Evolutionary conservation across 1,140 invertebrate species (phyloP), one percentile per base, ranked within the genome.

Genomic region (Drosophila insularis): DNA sequence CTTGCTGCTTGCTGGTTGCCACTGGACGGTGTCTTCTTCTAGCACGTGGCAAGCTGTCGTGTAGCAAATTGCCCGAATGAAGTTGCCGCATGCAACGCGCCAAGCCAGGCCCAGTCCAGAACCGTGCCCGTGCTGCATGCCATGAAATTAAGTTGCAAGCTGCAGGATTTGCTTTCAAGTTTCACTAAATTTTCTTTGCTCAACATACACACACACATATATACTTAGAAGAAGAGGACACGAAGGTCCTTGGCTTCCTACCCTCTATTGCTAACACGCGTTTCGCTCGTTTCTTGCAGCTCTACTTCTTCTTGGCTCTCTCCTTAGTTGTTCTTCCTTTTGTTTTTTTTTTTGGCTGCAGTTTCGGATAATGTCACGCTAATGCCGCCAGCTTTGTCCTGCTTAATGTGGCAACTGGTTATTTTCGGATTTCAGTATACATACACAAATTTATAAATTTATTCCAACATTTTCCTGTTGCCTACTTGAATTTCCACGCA

Each of bases 101-200:
- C 71, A 65, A 43, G 21, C 56, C 55, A 70, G 54, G 74, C 67
- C 67, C 82, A 65, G 82, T 71, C 79, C 74, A 87, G 27, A 27
- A 27, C 27, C 1, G 4, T 27, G 27, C 27, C 27, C 27, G 27
- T 27, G 27, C 27, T 27, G 4, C 27, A 27, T 27, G 79, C 75
- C 75, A 87, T 82, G 82, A 86, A 87, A 86, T 86, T 86, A 86
- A 86, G 82, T 86, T 86, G 82, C 82, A 86, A 87, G 82, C 82
- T 80, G 63, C 72, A 79, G 82, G 82, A 86, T 86, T 86, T 87
- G 75, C 82, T 86, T 87, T 78, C 82, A 81, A 86, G 79, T 87
- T 87, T 75, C 71, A 71, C 79, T 74, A 79, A 81, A 87, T 81
- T 81, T 86, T 68, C 78, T 59, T 56, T 50, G 61, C 79, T 64